Conservation (phyloP, 2,113 vertebrate species). For the Cyanoliseus patagonus region DNA sequence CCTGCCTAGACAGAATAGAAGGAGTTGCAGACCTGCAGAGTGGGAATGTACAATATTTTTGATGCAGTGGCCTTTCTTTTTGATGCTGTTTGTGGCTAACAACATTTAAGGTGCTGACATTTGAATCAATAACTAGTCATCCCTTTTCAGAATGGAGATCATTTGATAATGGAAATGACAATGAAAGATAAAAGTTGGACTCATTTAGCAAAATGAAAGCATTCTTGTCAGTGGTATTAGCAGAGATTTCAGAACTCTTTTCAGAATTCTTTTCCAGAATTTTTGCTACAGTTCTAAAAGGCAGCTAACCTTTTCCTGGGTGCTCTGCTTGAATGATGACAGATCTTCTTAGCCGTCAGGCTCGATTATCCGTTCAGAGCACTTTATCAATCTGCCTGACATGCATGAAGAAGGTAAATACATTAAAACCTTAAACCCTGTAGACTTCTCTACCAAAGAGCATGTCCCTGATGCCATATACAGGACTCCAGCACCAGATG, state of each 20-base stretch:
- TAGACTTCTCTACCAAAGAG: neutral
- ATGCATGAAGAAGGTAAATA: neutral
- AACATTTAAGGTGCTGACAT: constrained; percentile 35
- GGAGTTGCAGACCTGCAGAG: neutral
- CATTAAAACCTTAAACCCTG: neutral
- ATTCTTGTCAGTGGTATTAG: neutral
- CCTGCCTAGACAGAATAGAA: neutral
- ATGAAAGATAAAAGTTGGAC: constrained; percentile 3
- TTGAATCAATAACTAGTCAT: constrained; percentile 55
- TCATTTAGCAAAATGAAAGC: neutral
- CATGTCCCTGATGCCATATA: neutral
- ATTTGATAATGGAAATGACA: constrained; percentile 47
- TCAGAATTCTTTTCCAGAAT: neutral
- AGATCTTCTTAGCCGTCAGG: neutral
- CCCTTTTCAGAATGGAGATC: constrained; percentile 19
- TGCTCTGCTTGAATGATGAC: neutral
- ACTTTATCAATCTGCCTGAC: neutral
- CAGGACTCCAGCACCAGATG: fast-evolving
- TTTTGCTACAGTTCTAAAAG: neutral
- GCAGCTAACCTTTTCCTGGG: neutral
- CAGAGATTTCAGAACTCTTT: neutral
- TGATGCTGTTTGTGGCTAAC: neutral
- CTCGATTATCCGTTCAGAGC: neutral
- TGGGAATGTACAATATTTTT: neutral
- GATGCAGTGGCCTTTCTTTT: neutral